Percentiles rank a stretch among this genome's conserved stretches.
Conservation (phyloP, 2,888 invertebrate species). For the Pollenia angustigena region DNA sequence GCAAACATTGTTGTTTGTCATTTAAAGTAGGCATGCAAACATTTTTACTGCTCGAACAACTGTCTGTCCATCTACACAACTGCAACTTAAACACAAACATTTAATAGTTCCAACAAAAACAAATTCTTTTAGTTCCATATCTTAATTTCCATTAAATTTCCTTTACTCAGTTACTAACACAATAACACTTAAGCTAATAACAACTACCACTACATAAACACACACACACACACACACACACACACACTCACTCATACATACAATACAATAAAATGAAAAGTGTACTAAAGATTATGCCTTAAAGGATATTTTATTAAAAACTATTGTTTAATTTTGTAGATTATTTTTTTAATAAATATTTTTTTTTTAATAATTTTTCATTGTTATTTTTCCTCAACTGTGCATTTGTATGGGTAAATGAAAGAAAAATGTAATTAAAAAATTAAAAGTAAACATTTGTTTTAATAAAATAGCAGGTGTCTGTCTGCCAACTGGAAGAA, state of each 20-base stretch:
- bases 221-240: constrained; percentile 5
- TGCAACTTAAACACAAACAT: no score
- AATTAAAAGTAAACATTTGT: neutral
- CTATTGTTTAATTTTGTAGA: constrained; percentile 37
- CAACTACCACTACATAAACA: neutral
- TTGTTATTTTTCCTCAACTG: constrained; percentile 21
- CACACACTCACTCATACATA: constrained; percentile 6
- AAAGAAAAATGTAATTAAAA: constrained; percentile 5
- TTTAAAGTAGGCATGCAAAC: no score
- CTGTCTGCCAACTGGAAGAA: constrained; percentile 35
- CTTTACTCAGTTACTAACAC: neutral
- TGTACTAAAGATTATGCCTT: constrained; percentile 56
- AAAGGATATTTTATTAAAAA: constrained; percentile 38
- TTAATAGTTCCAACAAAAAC: no score
- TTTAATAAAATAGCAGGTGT: constrained; percentile 21
- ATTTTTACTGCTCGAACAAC: no score
- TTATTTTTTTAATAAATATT: constrained; percentile 17
- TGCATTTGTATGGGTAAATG: constrained; percentile 41
- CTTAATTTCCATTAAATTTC: neutral
- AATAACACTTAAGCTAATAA: no score
- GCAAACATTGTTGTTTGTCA: no score
- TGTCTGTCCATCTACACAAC: no score
- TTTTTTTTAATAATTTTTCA: constrained; percentile 23
- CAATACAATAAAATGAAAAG: neutral
- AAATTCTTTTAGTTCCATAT: neutral